phyloP scores from a whole-genome alignment of 2,113 vertebrate genomes.

The Tragelaphus scriptus region DNA sequence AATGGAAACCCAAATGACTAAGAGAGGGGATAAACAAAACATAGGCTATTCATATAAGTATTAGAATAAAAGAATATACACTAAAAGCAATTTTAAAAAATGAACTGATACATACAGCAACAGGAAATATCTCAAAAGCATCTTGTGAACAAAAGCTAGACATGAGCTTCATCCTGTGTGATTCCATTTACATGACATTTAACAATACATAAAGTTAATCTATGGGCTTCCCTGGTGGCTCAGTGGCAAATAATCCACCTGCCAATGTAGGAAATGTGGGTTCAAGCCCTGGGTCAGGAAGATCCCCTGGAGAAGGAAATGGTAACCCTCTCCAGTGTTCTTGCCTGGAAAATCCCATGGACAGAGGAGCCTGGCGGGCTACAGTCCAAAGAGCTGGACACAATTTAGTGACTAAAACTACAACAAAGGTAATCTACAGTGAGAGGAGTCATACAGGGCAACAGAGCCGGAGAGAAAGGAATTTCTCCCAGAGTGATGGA shows the following conservation, averaged over 20 bases:
- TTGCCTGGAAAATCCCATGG: neutral
- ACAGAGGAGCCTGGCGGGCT: neutral
- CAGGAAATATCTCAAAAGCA: neutral
- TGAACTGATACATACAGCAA: neutral
- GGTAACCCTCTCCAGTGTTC: neutral
- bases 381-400: neutral
- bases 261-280: neutral
- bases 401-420: neutral
- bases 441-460: neutral
- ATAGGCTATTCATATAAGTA: neutral
- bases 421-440: neutral
- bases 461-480: neutral
- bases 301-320: neutral
- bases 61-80: neutral
- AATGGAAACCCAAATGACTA: neutral
- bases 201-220: neutral
- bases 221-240: neutral
- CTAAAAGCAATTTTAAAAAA: neutral
- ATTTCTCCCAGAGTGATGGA: neutral
- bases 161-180: neutral
- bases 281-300: neutral
- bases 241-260: neutral
- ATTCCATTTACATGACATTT: neutral
- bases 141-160: neutral
- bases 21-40: neutral